These are phyloP conservation scores for Cyrtonyx montezumae DNA, from an alignment of 2,113 vertebrate genomes.

Conservation along the genomic window DNA sequence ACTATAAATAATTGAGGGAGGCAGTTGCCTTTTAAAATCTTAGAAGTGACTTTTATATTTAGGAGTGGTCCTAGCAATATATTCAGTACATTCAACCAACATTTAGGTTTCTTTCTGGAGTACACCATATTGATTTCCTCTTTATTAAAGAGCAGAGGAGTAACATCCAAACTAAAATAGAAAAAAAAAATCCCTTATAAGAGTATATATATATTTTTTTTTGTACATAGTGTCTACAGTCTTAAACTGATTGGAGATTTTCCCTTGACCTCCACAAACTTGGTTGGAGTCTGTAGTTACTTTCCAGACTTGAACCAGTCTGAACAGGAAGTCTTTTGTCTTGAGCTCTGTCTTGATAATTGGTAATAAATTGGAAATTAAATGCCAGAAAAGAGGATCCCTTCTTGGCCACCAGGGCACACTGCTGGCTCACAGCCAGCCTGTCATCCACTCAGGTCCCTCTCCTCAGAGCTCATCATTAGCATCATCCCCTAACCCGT, in stretches of 20 bases:
- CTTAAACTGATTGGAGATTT: not conserved
- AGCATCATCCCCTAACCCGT: too few species aligned
- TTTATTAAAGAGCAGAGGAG: not conserved
- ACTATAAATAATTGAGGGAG: not conserved
- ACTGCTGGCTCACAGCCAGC: too few species aligned
- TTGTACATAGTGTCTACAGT: not conserved
- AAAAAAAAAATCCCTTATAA: not conserved
- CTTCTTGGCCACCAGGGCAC: too few species aligned
- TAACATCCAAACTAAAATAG: accelerated
- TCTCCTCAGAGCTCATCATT: too few species aligned
- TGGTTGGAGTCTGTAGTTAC: not conserved
- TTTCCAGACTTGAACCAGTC: not conserved
- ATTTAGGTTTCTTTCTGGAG: not conserved
- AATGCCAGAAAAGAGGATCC: not conserved
- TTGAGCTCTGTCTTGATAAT: not conserved
- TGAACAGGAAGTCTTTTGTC: not conserved
- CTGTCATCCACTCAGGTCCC: too few species aligned
- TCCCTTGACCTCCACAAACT: not conserved
- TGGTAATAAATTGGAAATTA: not conserved
- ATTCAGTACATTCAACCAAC: not conserved
- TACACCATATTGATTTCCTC: not conserved
- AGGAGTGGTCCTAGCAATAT: not conserved
- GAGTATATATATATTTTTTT: not conserved
- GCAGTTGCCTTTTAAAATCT: not conserved
- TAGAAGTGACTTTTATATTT: not conserved